Evolutionary conservation across 2,797 vertebrate species (phyloP), one percentile per base, ranked within the genome.

Genomic region (Anabacerthia variegaticeps): DNA sequence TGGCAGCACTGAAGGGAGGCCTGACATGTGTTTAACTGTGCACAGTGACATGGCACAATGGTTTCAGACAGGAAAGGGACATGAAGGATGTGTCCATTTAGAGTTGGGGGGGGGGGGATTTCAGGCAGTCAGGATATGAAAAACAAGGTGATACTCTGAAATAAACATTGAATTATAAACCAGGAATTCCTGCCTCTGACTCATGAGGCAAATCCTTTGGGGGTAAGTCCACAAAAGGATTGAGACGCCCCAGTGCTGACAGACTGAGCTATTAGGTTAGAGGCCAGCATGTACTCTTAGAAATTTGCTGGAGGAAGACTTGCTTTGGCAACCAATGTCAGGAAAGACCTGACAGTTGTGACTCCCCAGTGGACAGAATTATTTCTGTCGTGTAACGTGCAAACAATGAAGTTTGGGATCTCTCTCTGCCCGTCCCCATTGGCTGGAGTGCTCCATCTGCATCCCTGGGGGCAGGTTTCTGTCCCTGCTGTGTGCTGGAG

Each of bases 121-220:
- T 95, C 72, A 91, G 84, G 48, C 93, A 91, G 43, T 84, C 95
- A 95, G 93, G 96, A 96, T 96, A 96, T 89, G 94, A 85, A 95
- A 85, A 94, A 46, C 94, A 97, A 93, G 93, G 93, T 97, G 94
- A 96, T 91, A 86, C 71, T 92, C 92, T 93, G 95, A 96, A 97
- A 96, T 94, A 96, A 96, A 96, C 93, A 95, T 6, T 87, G 78
- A 93, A 91, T 94, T 97, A 96, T 95, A 97, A 96, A 92, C 93
- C 96, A 97, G 96, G 94, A 97, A 96, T 97, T 97, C 96, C 92
- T 95, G 95, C 90, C 84, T 93, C 94, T 97, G 96, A 96, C 77
- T 96, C 96, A 96, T 14, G 89, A 92, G 92, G 92, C 83, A 91
- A 93, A 93, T 96, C 94, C 95, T 89, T 81, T 75, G 95, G 92